These are phyloP conservation scores for Sciurus niger DNA, from an alignment of 2,113 vertebrate species.

Conservation along the genomic window DNA sequence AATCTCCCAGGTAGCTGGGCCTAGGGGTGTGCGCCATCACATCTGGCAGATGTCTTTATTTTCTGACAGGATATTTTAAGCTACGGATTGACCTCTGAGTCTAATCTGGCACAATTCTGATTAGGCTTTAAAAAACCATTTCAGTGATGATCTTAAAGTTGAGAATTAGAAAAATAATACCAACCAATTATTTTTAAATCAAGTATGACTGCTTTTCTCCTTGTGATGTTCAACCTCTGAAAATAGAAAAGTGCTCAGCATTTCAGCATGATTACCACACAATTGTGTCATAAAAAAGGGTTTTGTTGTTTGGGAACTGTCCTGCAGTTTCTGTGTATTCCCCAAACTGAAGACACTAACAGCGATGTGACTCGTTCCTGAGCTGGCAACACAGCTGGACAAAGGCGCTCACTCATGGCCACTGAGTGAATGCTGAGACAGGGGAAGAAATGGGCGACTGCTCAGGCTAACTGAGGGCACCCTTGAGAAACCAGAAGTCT, in stretches of 20 bases:
- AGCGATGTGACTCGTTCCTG: background rate
- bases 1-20: background rate
- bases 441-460: background rate
- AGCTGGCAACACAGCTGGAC: background rate
- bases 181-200: conserved; percentile 66
- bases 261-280: conserved; percentile 18
- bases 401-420: background rate
- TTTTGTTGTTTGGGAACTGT: conserved; percentile 26
- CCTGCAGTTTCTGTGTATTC: background rate
- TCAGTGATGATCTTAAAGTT: conserved; percentile 51
- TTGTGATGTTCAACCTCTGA: conserved; percentile 60
- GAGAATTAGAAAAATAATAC: conserved; percentile 59
- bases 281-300: background rate
- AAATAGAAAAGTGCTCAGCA: conserved; percentile 56
- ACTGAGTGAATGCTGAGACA: background rate
- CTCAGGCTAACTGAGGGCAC: background rate
- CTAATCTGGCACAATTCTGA: conserved; percentile 54
- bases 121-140: conserved; percentile 32
- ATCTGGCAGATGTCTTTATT: background rate
- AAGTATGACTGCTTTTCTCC: conserved; percentile 57
- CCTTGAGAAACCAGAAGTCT: background rate
- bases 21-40: background rate
- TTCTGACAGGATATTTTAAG: conserved; percentile 34
- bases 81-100: background rate
- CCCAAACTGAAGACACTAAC: background rate